Percentiles rank a stretch among this genome's conserved stretches.
phyloP scores from a whole-genome alignment of 2,797 vertebrate species.

The Sus cebifrons region DNA sequence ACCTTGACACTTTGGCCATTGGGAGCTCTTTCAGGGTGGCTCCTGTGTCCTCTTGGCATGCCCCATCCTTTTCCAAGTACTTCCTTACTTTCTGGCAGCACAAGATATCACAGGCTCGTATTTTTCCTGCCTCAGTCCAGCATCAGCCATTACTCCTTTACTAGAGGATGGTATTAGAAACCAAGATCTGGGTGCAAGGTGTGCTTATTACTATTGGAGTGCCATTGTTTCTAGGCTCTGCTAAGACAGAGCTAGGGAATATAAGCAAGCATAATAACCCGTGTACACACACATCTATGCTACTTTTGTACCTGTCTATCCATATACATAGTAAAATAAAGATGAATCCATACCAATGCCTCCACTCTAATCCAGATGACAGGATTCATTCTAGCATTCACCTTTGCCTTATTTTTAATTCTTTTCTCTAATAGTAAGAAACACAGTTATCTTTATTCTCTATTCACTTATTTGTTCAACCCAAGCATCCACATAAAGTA shows the following conservation, averaged over 20 bases:
- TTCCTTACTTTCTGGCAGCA: conserved; percentile 39
- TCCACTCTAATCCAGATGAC: not conserved
- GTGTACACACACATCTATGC: not conserved
- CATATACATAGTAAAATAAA: not conserved
- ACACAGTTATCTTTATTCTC: not conserved
- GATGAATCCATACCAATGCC: not conserved
- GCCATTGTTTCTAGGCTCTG: not conserved
- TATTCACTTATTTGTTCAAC: conserved; percentile 32
- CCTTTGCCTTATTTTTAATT: conserved; percentile 8
- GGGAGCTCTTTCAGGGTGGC: not conserved
- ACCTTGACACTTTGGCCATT: not conserved
- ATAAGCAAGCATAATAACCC: not conserved
- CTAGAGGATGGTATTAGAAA: not conserved
- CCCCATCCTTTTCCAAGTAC: not conserved
- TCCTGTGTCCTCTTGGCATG: not conserved
- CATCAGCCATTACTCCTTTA: not conserved
- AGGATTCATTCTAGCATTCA: not conserved
- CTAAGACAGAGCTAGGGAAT: not conserved
- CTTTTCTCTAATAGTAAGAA: conserved; percentile 30
- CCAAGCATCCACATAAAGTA: not conserved
- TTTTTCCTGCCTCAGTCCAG: not conserved
- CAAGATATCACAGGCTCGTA: conserved; percentile 2
- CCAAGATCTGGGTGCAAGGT: not conserved
- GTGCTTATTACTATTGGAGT: not conserved
- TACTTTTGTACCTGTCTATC: not conserved